Base-by-base conservation (phyloP, 2,888 invertebrate species). In the Orthosia incerta region DNA sequence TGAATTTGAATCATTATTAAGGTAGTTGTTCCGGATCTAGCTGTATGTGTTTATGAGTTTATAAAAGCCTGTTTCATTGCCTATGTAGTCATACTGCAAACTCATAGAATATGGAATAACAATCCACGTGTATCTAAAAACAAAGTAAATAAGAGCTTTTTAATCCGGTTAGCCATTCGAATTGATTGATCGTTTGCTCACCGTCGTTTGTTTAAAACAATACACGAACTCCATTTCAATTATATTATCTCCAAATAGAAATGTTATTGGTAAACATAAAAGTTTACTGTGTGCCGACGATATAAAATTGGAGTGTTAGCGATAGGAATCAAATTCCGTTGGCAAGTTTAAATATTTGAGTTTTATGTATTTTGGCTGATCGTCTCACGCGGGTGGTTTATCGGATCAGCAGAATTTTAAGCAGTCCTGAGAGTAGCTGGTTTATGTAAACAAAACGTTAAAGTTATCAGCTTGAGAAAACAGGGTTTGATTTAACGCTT, bases 211-310 rank as follows among this genome's bases (percentile, higher is more conserved):
- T 85, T 75, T 79, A 74, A 84, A 84, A 80, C 83, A 74, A 71
- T 66, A 73, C 65, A 70, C 53, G 48, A 60, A 61, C 66, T 76
- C 68, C 55, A 63, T 79, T 81, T 79, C 65, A 74, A 65, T 69
- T 71, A 74, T 70, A 75, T 85, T 82, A 85, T 71, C 65, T 48
- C 46, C 64, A 71, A 86, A 86, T 79, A 84, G 68, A 74, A 86
- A 86, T 75, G 74, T 86, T 84, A 84, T 76, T 50, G 61, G 45
- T 68, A 73, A 72, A 80, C 74, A 77, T 85, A 86, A 85, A 86
- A 76, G 71, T 82, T 84, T 74, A 82, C 71, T 73, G 79, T 76
- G 53, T 76, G 66, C 71, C 70, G 72, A 74, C 60, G 69, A 71
- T 76, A 85, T 84, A 72, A 80, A 84, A 86, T 74, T 79, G 66